Conservation (phyloP, 2,797 vertebrate species). For the Hafferia zeledoni region DNA sequence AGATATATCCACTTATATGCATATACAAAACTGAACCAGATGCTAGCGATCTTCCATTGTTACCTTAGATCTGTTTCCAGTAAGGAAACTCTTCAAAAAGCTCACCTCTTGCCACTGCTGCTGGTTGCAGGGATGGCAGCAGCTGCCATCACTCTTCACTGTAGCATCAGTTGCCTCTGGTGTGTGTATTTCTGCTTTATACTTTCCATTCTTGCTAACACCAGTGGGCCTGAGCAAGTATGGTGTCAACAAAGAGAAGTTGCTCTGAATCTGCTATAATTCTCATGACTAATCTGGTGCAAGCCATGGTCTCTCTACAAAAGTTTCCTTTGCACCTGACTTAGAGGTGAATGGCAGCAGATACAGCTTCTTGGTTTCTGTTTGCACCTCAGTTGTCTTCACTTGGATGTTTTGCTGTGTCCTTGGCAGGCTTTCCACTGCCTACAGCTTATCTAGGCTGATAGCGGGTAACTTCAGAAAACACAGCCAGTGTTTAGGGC, state of each 20-base stretch:
- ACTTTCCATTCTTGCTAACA: not conserved
- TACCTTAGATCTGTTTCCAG: not conserved
- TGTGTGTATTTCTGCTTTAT: not conserved
- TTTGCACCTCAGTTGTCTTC: not conserved
- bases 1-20: not conserved
- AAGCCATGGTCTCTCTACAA: rapidly evolving
- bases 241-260: not conserved
- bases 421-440: not conserved
- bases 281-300: not conserved
- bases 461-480: not conserved
- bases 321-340: not conserved
- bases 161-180: not conserved
- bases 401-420: not conserved
- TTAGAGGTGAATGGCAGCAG: not conserved
- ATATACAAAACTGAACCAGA: not conserved
- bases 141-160: not conserved
- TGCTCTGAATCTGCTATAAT: not conserved
- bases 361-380: not conserved
- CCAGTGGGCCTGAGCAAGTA: not conserved
- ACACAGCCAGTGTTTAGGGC: not conserved
- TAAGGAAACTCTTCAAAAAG: not conserved
- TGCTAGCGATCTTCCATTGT: not conserved
- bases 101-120: not conserved
- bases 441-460: not conserved
- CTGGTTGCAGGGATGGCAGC: not conserved